Base-by-base conservation (phyloP, 2,113 vertebrate species). In the Dolichallabes microphthalmus region DNA sequence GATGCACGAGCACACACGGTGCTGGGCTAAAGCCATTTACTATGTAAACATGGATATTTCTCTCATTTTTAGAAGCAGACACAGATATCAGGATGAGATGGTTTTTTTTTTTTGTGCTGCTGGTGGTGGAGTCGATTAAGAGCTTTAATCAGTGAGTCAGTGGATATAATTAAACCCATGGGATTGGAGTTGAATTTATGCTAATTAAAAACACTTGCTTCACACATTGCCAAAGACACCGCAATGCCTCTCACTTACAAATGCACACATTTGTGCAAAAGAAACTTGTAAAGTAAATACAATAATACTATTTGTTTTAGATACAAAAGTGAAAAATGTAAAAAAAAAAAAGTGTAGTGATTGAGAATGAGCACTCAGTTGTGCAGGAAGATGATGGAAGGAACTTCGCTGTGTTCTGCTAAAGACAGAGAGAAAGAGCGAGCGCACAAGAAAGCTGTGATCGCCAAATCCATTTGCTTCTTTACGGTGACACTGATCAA, bases 121-220 rank as follows among this genome's bases (percentile, higher is more conserved):
- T 75, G 58, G 83, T 85, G 45, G 80, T 83, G 75, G 80, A 87
- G 86, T 87, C 86, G 86, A 87, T 89, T 85, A 87, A 87, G 87
- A 83, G 80, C 82, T 89, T 52, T 76, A 87, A 87, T 89, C 86
- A 89, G 83, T 71, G 82, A 89, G 80, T 89, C 88, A 80, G 83
- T 78, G 52, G 57, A 80, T 85, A 71, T 85, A 89, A 89, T 87
- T 89, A 87, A 89, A 85, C 86, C 86, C 88, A 83, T 85, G 88
- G 83, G 88, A 87, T 85, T 63, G 80, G 69, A 84, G 85, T 84
- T 83, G 71, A 86, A 88, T 86, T 88, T 88, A 84, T 64, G 63
- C 82, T 88, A 88, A 88, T 88, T 84, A 88, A 52, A 85, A 85
- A 78, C n/a, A 50, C 71, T 81, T 80, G 64, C 84, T 87, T 78